Conservation (phyloP, 2,888 invertebrate species). For the Eueremaeus valkanovi region DNA sequence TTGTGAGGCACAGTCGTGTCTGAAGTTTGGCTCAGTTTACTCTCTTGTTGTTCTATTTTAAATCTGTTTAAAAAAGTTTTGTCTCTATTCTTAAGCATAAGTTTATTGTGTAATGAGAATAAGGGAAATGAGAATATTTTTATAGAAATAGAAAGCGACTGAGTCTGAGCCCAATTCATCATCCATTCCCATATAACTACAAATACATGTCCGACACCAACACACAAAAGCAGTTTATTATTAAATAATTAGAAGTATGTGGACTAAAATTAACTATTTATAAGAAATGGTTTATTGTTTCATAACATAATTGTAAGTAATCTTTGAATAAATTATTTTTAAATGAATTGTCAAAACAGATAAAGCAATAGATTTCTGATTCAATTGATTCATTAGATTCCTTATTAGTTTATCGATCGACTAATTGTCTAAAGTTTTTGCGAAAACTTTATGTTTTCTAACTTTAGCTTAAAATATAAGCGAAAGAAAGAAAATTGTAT, state of each 20-base stretch:
- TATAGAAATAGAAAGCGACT: not conserved
- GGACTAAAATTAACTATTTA: too few species aligned
- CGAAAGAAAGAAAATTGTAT: not conserved
- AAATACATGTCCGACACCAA: not conserved
- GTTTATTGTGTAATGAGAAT: slow-evolving; percentile 15
- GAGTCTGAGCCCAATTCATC: not conserved
- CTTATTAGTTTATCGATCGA: not conserved
- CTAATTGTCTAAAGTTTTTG: not conserved
- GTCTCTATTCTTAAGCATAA: not conserved
- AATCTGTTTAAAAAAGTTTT: not conserved
- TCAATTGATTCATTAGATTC: not conserved
- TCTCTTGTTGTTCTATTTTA: slow-evolving; percentile 1
- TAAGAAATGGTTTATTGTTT: too few species aligned
- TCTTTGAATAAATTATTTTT: not conserved
- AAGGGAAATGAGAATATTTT: not conserved
- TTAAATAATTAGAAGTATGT: too few species aligned
- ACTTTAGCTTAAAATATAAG: not conserved
- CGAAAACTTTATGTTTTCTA: not conserved
- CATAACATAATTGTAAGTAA: too few species aligned
- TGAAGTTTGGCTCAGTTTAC: slow-evolving; percentile 21
- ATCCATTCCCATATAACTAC: not conserved
- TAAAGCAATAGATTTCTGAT: not conserved
- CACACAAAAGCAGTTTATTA: too few species aligned
- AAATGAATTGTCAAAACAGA: not conserved
- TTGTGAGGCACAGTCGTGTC: slow-evolving; percentile 2